phyloP scores from a whole-genome alignment of 2,113 vertebrate genomes.

The Herpetotheres cachinnans region DNA sequence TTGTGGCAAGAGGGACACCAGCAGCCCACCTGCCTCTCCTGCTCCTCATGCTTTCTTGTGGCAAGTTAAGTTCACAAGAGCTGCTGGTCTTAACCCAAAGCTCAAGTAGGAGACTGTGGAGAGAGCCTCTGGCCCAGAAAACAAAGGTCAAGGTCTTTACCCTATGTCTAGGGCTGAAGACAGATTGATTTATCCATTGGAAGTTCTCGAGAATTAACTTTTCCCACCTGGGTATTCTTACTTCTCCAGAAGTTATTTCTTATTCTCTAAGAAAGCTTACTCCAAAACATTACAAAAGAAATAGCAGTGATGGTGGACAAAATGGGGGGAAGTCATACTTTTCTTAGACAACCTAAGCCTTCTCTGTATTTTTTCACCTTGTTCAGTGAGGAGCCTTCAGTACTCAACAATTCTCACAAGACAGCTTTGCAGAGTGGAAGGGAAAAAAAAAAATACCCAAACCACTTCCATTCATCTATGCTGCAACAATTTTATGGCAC shows the following conservation, averaged over 20 bases:
- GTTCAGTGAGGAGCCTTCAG: neutral
- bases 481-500: neutral
- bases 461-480: neutral
- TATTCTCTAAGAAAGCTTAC: neutral
- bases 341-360: neutral
- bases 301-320: neutral
- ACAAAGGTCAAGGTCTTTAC: neutral
- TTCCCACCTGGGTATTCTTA: neutral
- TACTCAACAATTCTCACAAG: neutral
- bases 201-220: neutral
- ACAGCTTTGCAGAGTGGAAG: neutral
- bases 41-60: rapidly evolving
- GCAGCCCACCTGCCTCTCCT: neutral
- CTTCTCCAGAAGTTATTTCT: neutral
- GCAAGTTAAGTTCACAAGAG: neutral
- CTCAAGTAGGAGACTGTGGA: neutral
- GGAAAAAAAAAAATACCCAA: neutral
- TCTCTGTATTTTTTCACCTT: neutral
- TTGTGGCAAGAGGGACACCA: no score
- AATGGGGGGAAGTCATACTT: neutral
- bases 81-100: neutral
- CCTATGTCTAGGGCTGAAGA: neutral
- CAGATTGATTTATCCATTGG: neutral
- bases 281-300: neutral
- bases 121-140: neutral